Percentiles rank a stretch among this genome's conserved stretches.
Evolutionary conservation across 1,140 invertebrate species (phyloP).

Genomic region (Oedothorax gibbosus): DNA sequence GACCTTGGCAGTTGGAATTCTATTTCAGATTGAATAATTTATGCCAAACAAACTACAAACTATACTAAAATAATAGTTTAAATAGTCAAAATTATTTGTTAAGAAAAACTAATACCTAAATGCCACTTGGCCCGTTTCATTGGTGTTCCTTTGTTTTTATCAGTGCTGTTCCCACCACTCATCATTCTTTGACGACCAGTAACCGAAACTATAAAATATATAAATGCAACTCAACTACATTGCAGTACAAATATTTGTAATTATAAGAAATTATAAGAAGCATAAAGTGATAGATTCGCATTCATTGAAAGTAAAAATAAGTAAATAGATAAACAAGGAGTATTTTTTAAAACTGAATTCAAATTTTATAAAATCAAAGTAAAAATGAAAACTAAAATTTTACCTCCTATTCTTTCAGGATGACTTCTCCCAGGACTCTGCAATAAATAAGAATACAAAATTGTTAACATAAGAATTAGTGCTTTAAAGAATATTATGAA

Average conservation of each 20-base stretch:
- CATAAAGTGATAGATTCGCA: no score
- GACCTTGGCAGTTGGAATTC: no score
- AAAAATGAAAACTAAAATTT: conserved; percentile 64
- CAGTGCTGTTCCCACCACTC: conserved; percentile 67
- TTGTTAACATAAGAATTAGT: no score
- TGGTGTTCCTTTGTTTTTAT: conserved; percentile 74
- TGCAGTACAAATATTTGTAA: no score
- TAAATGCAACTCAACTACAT: background rate
- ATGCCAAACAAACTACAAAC: no score
- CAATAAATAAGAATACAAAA: conserved; percentile 11
- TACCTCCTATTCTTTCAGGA: conserved; percentile 94
- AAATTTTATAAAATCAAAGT: background rate
- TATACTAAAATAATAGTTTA: background rate
- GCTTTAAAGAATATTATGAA: no score
- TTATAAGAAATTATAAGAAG: no score
- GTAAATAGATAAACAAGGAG: background rate
- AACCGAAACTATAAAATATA: conserved; percentile 64
- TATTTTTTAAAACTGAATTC: conserved; percentile 5
- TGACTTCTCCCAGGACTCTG: conserved; percentile 77
- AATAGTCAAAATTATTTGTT: background rate
- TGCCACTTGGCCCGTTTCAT: conserved; percentile 99
- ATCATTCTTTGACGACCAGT: conserved; percentile 74
- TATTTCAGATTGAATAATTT: no score
- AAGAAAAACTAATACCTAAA: conserved; percentile 73
- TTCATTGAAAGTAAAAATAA: background rate